Percentiles rank a stretch among this genome's conserved stretches.
Conservation (phyloP, 2,888 invertebrate genomes). For the Plusia festucae region DNA sequence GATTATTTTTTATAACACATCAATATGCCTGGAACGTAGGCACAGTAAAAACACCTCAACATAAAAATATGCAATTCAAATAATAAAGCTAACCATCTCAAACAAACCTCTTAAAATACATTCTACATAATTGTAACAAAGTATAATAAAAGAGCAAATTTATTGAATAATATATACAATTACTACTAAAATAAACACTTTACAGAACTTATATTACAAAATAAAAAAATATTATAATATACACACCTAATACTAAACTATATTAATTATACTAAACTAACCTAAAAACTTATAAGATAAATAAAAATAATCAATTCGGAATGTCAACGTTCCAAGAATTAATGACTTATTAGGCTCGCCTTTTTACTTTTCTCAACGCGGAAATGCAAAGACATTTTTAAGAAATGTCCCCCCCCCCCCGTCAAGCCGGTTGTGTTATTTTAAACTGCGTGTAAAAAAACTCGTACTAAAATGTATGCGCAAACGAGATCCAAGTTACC, state of each 20-base stretch:
- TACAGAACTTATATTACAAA: no score
- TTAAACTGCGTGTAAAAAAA: slow-evolving; percentile 80
- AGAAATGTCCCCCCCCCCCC: slow-evolving; percentile 78
- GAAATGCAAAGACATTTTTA: slow-evolving; percentile 86
- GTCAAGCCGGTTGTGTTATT: slow-evolving; percentile 85
- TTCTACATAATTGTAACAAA: slow-evolving; percentile 15
- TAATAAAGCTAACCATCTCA: slow-evolving; percentile 27
- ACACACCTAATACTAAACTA: no score
- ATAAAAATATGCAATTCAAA: slow-evolving; percentile 14
- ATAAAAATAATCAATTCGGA: slow-evolving; percentile 18
- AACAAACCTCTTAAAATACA: slow-evolving; percentile 20
- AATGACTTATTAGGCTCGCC: slow-evolving; percentile 76
- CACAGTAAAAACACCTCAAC: slow-evolving; percentile 10
- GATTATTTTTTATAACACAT: slow-evolving; percentile 19
- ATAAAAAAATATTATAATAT: no score
- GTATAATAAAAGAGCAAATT: no score
- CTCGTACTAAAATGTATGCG: slow-evolving; percentile 86
- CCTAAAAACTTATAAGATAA: no score
- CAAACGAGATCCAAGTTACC: slow-evolving; percentile 85
- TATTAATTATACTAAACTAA: no score
- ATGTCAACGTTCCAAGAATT: slow-evolving; percentile 34
- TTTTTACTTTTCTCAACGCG: slow-evolving; percentile 84
- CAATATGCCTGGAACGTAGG: slow-evolving; percentile 15
- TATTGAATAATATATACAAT: no score
- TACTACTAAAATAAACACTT: no score